Evolutionary conservation across 2,888 invertebrate species (phyloP), one percentile per base, ranked within the genome.

Genomic region (Monoplex corrugatus): DNA sequence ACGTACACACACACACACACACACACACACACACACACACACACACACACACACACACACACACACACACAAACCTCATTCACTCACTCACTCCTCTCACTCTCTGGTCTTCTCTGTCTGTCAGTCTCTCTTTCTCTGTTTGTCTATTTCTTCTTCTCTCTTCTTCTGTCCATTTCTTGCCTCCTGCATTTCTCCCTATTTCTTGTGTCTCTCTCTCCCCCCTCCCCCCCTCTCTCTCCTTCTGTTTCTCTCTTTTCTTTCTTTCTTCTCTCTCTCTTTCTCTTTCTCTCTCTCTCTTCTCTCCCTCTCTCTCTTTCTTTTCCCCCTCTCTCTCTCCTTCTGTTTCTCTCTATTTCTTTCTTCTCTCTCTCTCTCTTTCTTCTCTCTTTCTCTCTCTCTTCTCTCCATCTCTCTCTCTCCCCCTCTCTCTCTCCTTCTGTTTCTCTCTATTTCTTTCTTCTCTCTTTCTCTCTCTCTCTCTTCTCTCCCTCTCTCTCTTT

Each of bases 1-100:
- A 68, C 68, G n/a, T n/a, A 68, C 68, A 68, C 68, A 68, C 32
- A 68, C 68, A 68, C 68, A 68, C 68, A 68, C 68, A 68, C 32
- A 68, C 68, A 68, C 68, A 13, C 68, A 68, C 68, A 68, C 23
- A 0, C 68, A 68, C 68, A 68, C 68, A 68, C 68, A 68, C 68
- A 68, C 68, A 68, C 68, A 68, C 2, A 1, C 68, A 68, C 68
- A 13, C 68, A 68, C n/a, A 28, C 68, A 13, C 68, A 68, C 68
- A 68, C 68, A 68, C 68, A 68, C 68, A 68, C 68, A 68, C 68
- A 68, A 23, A 68, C 68, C 68, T 1, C 68, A 68, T n/a, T n/a
- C 68, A 68, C 68, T n/a, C 68, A 68, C 68, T n/a, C 19, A 68
- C 68, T 8, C 0, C 68, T n/a, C 68, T n/a, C 68, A 68, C 68